Evolutionary conservation across 2,888 invertebrate genomes (phyloP).

Genomic region (Mayetiola destructor): DNA sequence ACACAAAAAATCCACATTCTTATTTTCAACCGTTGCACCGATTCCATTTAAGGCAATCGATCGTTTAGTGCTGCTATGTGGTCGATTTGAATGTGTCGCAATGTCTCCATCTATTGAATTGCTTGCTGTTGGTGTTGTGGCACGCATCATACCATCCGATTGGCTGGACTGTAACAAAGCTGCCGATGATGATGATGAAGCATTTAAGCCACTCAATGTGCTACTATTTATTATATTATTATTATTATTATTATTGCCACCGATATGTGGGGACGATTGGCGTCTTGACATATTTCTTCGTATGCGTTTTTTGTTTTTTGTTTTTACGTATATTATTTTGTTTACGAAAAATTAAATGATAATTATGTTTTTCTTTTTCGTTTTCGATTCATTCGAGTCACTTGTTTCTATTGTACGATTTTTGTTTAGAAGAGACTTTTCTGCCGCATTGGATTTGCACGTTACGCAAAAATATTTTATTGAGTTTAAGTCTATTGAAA

Average conservation of each 20-base stretch:
- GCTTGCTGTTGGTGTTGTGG: neutral
- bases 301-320: neutral
- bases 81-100: neutral
- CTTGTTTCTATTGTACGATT: neutral
- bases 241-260: neutral
- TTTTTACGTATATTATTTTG: neutral
- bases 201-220: neutral
- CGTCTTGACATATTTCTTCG: neutral
- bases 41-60: slow-evolving; percentile 31
- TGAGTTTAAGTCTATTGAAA: too few species aligned
- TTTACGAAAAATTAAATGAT: neutral
- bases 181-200: slow-evolving; percentile 10
- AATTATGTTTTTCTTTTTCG: neutral
- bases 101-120: too few species aligned
- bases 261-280: neutral
- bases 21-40: slow-evolving; percentile 36
- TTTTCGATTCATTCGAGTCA: neutral
- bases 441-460: too few species aligned
- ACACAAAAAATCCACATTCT: slow-evolving; percentile 44
- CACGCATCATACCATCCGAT: neutral
- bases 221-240: neutral
- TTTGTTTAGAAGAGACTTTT: neutral
- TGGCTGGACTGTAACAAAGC: neutral
- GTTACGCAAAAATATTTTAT: too few species aligned
- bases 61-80: neutral